Evolutionary conservation across 2,888 invertebrate genomes (phyloP).

Genomic region (Himalopsyche kuldschensis): DNA sequence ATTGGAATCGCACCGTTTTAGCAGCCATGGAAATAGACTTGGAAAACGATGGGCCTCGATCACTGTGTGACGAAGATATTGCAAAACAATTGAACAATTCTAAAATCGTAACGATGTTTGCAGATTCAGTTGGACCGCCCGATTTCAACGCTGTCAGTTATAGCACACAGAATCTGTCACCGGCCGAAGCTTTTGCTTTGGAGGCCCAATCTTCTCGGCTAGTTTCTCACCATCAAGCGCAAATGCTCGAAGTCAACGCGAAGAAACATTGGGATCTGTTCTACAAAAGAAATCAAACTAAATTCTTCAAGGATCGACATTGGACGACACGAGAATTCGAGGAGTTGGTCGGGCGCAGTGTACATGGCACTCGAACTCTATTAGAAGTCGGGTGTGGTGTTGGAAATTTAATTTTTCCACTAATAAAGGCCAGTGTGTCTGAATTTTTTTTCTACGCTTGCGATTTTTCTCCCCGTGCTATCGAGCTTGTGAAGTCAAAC

Average conservation of each 20-base stretch:
- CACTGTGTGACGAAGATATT: not conserved
- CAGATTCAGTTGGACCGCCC: not conserved
- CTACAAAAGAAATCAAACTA: slow-evolving; percentile 80
- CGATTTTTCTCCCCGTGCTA: slow-evolving; percentile 89
- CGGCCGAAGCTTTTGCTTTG: not conserved
- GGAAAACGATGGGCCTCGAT: too few relatives aligned
- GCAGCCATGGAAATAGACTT: too few relatives aligned
- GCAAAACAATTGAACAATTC: not conserved
- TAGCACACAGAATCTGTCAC: not conserved
- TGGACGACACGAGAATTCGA: slow-evolving; percentile 96
- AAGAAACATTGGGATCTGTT: slow-evolving; percentile 87
- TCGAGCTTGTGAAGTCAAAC: slow-evolving; percentile 78
- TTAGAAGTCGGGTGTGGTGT: slow-evolving; percentile 95
- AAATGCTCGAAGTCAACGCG: not conserved
- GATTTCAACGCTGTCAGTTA: not conserved
- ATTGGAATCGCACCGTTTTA: too few relatives aligned
- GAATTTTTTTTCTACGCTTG: slow-evolving; percentile 79
- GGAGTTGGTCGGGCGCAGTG: slow-evolving; percentile 62
- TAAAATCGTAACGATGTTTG: not conserved
- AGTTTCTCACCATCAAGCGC: not conserved
- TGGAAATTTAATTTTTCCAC: slow-evolving; percentile 93
- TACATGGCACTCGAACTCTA: slow-evolving; percentile 62
- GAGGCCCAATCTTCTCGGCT: not conserved
- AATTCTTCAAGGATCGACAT: slow-evolving; percentile 91
- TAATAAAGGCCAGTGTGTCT: slow-evolving; percentile 73